Percentiles rank a stretch among this genome's conserved stretches.
phyloP scores from a whole-genome alignment of 1,140 invertebrate genomes.

The Drosophila punjabiensis region DNA sequence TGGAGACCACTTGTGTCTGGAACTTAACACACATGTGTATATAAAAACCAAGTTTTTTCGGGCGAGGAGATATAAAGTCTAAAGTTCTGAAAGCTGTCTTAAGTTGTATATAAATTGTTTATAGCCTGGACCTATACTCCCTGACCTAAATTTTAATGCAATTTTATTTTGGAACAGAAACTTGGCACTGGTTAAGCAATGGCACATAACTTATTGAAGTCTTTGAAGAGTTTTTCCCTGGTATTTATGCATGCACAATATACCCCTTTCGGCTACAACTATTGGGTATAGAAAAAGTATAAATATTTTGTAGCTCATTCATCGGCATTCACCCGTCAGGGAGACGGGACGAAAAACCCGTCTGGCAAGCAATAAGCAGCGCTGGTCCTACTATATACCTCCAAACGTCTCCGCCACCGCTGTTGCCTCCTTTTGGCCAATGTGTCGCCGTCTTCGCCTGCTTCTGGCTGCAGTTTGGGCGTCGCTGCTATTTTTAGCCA shows the following conservation, averaged over 20 bases:
- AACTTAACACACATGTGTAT: not conserved
- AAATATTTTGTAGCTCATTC: conserved; percentile 47
- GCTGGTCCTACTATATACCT: conserved; percentile 7
- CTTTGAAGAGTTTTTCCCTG: not conserved
- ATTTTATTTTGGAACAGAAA: not conserved
- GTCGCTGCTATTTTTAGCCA: conserved; percentile 65
- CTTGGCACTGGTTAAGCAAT: not conserved
- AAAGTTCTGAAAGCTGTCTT: not conserved
- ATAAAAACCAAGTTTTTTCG: not conserved
- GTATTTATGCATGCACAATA: not conserved
- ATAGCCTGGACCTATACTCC: not conserved
- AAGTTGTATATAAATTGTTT: not conserved
- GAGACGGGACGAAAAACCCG: conserved; percentile 36
- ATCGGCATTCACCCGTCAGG: conserved; percentile 49
- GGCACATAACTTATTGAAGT: not conserved
- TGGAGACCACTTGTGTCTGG: not conserved
- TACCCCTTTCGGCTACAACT: conserved; percentile 13
- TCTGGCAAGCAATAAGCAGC: conserved; percentile 19
- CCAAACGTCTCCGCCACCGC: not conserved
- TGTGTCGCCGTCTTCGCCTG: conserved; percentile 22
- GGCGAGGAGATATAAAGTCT: not conserved
- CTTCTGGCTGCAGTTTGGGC: conserved; percentile 39
- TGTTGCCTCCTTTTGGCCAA: conserved; percentile 12
- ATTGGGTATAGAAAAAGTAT: conserved; percentile 15
- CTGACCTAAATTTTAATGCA: not conserved